Evolutionary conservation across 2,888 invertebrate species (phyloP).

Genomic region (Helleia helle): DNA sequence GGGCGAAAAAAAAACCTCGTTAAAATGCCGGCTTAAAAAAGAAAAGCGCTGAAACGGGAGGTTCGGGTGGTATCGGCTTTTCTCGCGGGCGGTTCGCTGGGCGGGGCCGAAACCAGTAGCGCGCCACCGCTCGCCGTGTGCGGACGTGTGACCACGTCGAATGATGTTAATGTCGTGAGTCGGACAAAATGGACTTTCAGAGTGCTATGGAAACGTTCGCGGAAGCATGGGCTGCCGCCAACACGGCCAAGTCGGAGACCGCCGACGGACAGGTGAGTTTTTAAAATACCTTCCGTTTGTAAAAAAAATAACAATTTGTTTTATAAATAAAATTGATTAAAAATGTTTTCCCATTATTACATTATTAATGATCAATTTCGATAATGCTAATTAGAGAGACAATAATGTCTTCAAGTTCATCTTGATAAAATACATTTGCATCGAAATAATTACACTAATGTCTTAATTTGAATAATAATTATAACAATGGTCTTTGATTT

Average conservation of each 20-base stretch:
- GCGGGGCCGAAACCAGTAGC: constrained; percentile 74
- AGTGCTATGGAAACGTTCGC: constrained; percentile 99
- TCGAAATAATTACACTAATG: constrained; percentile 33
- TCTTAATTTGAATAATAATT: constrained; percentile 26
- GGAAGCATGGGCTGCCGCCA: constrained; percentile 96
- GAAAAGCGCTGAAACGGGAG: constrained; percentile 74
- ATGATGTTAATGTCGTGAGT: constrained; percentile 68
- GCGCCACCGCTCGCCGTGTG: constrained; percentile 76
- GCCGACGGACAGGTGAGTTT: constrained; percentile 79
- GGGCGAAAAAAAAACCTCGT: constrained; percentile 62
- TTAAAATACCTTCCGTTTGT: not conserved
- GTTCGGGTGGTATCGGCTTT: constrained; percentile 71
- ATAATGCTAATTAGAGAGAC: too few species aligned
- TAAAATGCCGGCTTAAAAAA: constrained; percentile 73
- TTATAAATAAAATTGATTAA: constrained; percentile 1
- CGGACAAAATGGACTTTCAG: constrained; percentile 92
- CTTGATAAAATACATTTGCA: constrained; percentile 38
- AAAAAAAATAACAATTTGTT: not conserved
- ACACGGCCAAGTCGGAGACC: constrained; percentile 77
- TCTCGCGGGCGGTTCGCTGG: constrained; percentile 68
- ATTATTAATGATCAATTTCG: too few species aligned
- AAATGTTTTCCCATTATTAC: not conserved
- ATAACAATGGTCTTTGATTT: constrained; percentile 28
- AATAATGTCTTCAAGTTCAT: constrained; percentile 36
- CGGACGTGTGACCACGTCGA: constrained; percentile 61